These are phyloP conservation scores for Timandra comae DNA, from an alignment of 2,888 invertebrate genomes.

Conservation along the genomic window DNA sequence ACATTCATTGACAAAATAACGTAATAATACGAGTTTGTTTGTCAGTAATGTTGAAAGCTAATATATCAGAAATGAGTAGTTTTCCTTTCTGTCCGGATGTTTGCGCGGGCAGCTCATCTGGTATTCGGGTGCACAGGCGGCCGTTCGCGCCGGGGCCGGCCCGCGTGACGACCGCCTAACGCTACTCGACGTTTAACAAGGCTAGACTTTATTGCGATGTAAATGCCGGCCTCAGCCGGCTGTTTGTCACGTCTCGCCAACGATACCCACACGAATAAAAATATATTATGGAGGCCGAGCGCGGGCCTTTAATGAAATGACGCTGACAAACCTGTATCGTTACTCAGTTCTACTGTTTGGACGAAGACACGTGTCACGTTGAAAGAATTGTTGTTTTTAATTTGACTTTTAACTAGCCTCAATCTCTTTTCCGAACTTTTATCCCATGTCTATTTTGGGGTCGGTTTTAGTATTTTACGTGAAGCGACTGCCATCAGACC, in stretches of 20 bases:
- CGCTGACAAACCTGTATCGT: background rate
- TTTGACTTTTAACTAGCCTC: too few species aligned
- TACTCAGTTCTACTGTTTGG: too few species aligned
- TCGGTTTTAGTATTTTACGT: too few species aligned
- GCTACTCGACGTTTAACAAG: constrained; percentile 20
- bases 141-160: background rate
- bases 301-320: background rate
- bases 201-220: constrained; percentile 24
- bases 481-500: too few species aligned
- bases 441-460: too few species aligned
- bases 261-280: constrained; percentile 3
- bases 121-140: background rate
- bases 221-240: constrained; percentile 10
- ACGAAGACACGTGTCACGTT: too few species aligned
- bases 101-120: background rate
- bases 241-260: constrained; percentile 5
- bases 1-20: background rate
- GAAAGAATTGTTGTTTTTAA: too few species aligned
- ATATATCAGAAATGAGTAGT: background rate
- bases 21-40: background rate
- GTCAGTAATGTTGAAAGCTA: background rate
- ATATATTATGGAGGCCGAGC: constrained; percentile 5
- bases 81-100: background rate
- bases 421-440: too few species aligned
- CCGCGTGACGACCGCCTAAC: background rate